Evolutionary conservation across 1,140 invertebrate genomes (phyloP), one percentile per base, ranked within the genome.

Genomic region (Danaus plexippus): DNA sequence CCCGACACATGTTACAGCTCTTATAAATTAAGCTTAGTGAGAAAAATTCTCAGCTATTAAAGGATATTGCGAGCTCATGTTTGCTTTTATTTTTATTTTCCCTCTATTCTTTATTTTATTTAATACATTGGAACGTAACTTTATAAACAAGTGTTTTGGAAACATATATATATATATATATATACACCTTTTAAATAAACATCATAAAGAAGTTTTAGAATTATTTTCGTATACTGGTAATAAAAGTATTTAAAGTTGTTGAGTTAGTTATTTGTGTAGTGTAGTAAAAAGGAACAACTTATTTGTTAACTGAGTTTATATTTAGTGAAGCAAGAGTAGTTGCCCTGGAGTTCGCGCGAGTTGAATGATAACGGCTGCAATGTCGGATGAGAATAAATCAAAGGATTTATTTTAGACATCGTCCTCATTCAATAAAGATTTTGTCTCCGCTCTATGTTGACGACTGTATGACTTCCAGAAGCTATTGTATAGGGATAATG

Each of bases 1-100:
- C 52, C 47, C 52, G 58, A 60, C 58, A 55, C 58, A 54, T 55
- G 58, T 60, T 60, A 60, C 52, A 60, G 52, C 53, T 60, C 58
- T 55, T 60, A 55, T 52, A 59, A 53, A 59, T 53, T 59, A 59
- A 52, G 46, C 57, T 59, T 48, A 46, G 48, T 50, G 55, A 51
- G 55, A 51, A 57, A 57, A 57, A 57, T 57, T 57, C 55, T 43
- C 42, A 32, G 48, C 55, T 43, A 57, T 57, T 51, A 57, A 43
- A 57, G 41, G 47, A 49, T 56, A 49, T 56, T 56, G 54, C 47
- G 9, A 4, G 47, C 40, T 49, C 11, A 49, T 49, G 42, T 44
- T 43, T 44, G 46, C 13, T 56, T 44, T 44, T 49, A 43, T 56
- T 56, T 49, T 49, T 9, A 9, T 10, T 43, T 43, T 52, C 15